Conservation (phyloP, 2,797 vertebrate species). For the Babyrousa celebensis region DNA sequence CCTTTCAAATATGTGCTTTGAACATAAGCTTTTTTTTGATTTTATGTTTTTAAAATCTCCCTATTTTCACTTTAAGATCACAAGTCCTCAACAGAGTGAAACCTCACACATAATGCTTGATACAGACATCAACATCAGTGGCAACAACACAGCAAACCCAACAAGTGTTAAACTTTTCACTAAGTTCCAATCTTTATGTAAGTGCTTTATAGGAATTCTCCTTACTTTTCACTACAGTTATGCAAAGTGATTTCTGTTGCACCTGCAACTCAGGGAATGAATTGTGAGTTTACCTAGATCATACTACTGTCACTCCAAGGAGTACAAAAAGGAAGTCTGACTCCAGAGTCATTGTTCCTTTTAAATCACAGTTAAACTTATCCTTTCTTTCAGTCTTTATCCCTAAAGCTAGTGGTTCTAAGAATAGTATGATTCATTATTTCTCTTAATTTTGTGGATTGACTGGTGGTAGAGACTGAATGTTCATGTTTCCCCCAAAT, state of each 20-base stretch:
- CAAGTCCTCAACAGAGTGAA: background rate
- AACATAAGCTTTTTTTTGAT: background rate
- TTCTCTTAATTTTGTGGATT: background rate
- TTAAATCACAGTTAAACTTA: background rate
- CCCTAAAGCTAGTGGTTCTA: background rate
- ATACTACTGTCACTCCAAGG: background rate
- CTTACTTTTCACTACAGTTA: background rate
- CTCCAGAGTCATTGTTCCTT: background rate
- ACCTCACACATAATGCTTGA: background rate
- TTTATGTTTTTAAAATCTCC: background rate
- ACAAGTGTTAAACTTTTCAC: background rate
- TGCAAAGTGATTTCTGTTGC: constrained; percentile 18
- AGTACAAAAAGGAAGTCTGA: background rate
- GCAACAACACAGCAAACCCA: background rate
- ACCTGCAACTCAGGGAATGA: background rate
- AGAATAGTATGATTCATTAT: background rate
- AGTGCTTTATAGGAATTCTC: background rate
- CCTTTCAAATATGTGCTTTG: background rate
- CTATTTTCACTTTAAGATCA: background rate
- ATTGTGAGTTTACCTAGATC: constrained; percentile 30
- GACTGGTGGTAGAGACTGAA: background rate
- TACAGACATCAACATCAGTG: background rate
- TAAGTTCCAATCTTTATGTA: background rate
- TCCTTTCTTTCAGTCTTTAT: background rate
- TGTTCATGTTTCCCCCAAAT: background rate